Percentiles rank a stretch among this genome's conserved stretches.
These are phyloP conservation scores for Ambastaia sidthimunki DNA, from an alignment of 2,797 vertebrate species.

Conservation along the genomic window DNA sequence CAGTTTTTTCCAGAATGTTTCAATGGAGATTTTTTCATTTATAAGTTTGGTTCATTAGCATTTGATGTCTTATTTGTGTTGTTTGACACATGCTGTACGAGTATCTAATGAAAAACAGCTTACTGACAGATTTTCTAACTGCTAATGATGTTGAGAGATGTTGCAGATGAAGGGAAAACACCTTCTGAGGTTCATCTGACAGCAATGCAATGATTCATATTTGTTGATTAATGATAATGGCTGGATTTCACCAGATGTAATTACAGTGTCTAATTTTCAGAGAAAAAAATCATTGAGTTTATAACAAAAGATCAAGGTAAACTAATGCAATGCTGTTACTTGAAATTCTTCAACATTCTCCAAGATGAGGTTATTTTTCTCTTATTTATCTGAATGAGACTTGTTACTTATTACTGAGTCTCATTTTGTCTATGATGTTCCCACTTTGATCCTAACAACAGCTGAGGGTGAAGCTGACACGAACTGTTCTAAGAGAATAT, in stretches of 20 bases:
- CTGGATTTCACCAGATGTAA: slow-evolving; percentile 4
- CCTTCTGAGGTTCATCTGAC: slow-evolving; percentile 1
- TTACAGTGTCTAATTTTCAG: not conserved
- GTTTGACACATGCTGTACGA: slow-evolving; percentile 14
- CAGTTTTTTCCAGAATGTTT: not conserved
- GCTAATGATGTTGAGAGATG: slow-evolving; percentile 9
- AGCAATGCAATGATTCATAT: not conserved
- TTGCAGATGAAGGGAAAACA: slow-evolving; percentile 5
- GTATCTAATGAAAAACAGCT: not conserved
- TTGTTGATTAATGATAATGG: slow-evolving; percentile 23
- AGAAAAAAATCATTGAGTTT: not conserved
- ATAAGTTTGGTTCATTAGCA: not conserved
- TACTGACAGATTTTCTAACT: slow-evolving; percentile 17
- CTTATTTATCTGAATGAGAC: not conserved
- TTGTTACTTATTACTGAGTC: not conserved
- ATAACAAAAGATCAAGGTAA: not conserved
- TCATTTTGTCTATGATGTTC: slow-evolving; percentile 27
- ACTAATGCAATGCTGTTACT: not conserved
- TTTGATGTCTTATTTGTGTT: slow-evolving; percentile 15
- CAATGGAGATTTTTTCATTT: slow-evolving; percentile 1
- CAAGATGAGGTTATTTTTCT: slow-evolving; percentile 1
- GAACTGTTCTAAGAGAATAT: slow-evolving; percentile 52
- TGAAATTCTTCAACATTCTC: not conserved
- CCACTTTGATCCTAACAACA: slow-evolving; percentile 39
- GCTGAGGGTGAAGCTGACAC: slow-evolving; percentile 23